Conservation (phyloP, 2,888 invertebrate genomes). For the Sepiola atlantica region DNA sequence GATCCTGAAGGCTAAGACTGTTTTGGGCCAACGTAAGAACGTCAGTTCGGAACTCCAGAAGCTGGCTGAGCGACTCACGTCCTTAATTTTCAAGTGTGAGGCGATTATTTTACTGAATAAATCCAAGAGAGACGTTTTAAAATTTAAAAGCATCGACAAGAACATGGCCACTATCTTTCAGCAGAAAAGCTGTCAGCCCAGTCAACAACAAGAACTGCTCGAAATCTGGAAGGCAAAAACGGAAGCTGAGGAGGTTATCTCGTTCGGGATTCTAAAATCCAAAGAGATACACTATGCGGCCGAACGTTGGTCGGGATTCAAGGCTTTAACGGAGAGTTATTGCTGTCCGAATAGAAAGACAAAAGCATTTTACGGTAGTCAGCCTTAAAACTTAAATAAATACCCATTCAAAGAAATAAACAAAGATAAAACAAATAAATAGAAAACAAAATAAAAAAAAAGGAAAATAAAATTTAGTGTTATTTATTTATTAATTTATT, state of each 20-base stretch:
- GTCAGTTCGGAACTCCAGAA: neutral
- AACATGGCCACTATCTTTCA: neutral
- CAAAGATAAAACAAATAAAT: no score
- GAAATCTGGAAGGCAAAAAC: constrained; percentile 44
- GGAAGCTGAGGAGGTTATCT: constrained; percentile 36
- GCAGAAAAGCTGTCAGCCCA: neutral
- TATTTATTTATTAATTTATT: no score
- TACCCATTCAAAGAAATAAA: neutral
- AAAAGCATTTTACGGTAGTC: neutral
- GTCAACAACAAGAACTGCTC: neutral
- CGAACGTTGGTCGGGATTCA: constrained; percentile 33
- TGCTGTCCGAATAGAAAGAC: neutral
- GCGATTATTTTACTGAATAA: constrained; percentile 39
- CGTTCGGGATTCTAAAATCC: constrained; percentile 37
- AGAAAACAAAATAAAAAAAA: no score
- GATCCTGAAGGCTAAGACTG: neutral
- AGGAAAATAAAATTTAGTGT: no score
- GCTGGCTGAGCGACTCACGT: constrained; percentile 37
- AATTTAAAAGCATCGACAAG: constrained; percentile 36
- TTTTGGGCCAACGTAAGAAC: neutral
- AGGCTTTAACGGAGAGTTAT: neutral
- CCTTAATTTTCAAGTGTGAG: neutral
- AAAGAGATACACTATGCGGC: constrained; percentile 33
- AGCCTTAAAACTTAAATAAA: neutral
- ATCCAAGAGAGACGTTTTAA: neutral